Evolutionary conservation across 2,888 invertebrate genomes (phyloP).

Genomic region (Eremobia ochroleuca): DNA sequence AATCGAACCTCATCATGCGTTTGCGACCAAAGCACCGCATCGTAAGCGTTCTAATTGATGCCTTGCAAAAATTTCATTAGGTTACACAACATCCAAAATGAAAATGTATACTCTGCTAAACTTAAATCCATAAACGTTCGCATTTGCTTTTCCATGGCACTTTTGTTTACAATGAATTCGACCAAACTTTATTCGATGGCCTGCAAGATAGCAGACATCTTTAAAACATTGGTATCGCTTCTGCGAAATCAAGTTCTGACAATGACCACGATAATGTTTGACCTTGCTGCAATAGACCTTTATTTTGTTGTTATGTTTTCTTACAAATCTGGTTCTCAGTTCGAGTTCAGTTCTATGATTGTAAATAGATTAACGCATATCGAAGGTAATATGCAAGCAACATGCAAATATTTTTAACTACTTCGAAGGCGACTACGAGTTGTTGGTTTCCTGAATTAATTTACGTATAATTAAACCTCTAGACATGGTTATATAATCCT

Average conservation of each 20-base stretch:
- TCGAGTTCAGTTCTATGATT: constrained; percentile 5
- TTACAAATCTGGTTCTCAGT: constrained; percentile 18
- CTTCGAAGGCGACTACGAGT: not conserved
- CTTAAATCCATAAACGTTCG: not conserved
- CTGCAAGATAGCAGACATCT: constrained; percentile 23
- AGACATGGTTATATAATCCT: not conserved
- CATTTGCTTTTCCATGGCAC: not conserved
- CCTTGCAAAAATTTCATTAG: not conserved
- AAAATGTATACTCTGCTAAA: constrained; percentile 1
- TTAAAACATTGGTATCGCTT: constrained; percentile 15
- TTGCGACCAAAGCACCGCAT: not conserved
- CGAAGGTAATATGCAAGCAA: constrained; percentile 12
- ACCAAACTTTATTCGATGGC: constrained; percentile 9
- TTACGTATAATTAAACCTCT: constrained; percentile 6
- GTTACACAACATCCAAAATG: not conserved
- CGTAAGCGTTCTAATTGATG: not conserved
- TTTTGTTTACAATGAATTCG: constrained; percentile 7
- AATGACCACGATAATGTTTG: not conserved
- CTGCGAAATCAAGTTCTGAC: constrained; percentile 27
- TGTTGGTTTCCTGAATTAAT: constrained; percentile 9
- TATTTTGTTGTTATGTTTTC: constrained; percentile 8
- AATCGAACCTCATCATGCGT: not conserved
- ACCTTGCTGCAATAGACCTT: constrained; percentile 33
- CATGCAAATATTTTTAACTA: constrained; percentile 10
- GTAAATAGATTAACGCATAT: constrained; percentile 9